Conservation (phyloP, 2,113 vertebrate genomes). For the Macquaria australasica region DNA sequence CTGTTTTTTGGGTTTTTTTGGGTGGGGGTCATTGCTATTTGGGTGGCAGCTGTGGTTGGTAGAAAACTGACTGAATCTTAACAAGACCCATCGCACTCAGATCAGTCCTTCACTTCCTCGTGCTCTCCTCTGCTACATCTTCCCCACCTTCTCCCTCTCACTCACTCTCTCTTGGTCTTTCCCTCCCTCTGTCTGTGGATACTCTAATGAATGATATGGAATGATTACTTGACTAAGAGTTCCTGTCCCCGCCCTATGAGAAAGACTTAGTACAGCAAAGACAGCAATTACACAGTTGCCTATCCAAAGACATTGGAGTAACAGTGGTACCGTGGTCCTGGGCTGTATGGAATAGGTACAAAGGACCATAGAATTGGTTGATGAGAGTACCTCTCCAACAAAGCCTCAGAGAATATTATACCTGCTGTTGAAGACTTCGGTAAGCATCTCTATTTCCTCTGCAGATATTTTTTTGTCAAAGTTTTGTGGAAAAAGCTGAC, state of each 20-base stretch:
- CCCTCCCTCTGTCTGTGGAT: constrained; percentile 44
- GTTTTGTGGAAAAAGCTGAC: neutral
- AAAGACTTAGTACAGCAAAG: constrained; percentile 46
- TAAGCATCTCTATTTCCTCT: constrained; percentile 47
- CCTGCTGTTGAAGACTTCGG: constrained; percentile 29
- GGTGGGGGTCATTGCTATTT: neutral
- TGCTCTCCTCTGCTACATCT: constrained; percentile 29
- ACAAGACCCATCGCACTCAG: neutral
- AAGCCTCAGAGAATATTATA: constrained; percentile 7
- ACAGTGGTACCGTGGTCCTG: constrained; percentile 3
- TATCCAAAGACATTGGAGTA: constrained; percentile 40
- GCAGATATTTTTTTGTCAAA: neutral
- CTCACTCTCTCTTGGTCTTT: constrained; percentile 24
- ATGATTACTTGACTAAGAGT: constrained; percentile 70
- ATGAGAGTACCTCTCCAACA: neutral
- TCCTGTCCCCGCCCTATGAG: constrained; percentile 62
- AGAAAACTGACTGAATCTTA: neutral
- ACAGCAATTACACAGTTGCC: constrained; percentile 45
- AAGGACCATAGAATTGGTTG: neutral
- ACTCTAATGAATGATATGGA: constrained; percentile 71
- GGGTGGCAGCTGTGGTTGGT: neutral
- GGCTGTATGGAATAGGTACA: neutral
- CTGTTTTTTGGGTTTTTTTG: neutral
- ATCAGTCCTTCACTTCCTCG: constrained; percentile 8
- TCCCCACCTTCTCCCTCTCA: constrained; percentile 30